Evolutionary conservation across 2,888 invertebrate genomes (phyloP), one percentile per base, ranked within the genome.

Genomic region (Steromphala cineraria): DNA sequence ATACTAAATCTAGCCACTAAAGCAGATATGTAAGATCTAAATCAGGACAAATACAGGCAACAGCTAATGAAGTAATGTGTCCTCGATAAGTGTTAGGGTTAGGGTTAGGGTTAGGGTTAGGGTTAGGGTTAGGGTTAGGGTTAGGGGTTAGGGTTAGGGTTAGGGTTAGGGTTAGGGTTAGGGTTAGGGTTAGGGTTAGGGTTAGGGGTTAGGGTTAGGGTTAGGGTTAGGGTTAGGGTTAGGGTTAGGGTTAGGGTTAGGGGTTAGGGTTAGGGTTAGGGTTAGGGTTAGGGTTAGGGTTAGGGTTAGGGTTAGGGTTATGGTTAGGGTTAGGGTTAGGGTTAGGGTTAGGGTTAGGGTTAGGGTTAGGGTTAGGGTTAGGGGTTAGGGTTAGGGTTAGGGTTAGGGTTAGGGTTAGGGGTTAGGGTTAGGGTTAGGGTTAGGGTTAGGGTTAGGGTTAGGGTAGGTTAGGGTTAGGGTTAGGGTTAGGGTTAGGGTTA

Each of bases 31-130:
- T n/a, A n/a, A n/a, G n/a, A n/a, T n/a, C n/a, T n/a, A n/a, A n/a
- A n/a, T n/a, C n/a, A n/a, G n/a, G n/a, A n/a, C n/a, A n/a, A n/a
- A n/a, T n/a, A n/a, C n/a, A n/a, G n/a, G n/a, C n/a, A n/a, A n/a
- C n/a, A n/a, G n/a, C n/a, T n/a, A n/a, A n/a, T n/a, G n/a, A n/a
- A n/a, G n/a, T n/a, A n/a, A n/a, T n/a, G n/a, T n/a, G n/a, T n/a
- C n/a, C n/a, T n/a, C n/a, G n/a, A n/a, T n/a, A n/a, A n/a, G n/a
- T n/a, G 83, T 81, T 85, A 82, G 80, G 85, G 86, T 84, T 82
- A 82, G 67, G 84, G 84, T 83, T 83, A 84, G 86, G 84, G 84
- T 85, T 84, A 84, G 85, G 85, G 84, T 83, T 83, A 83, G 84
- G 84, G 86, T 81, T 82, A 83, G 83, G 83, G 82, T 82, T 80